phyloP scores from a whole-genome alignment of 2,113 vertebrate genomes.

The Pan paniscus region DNA sequence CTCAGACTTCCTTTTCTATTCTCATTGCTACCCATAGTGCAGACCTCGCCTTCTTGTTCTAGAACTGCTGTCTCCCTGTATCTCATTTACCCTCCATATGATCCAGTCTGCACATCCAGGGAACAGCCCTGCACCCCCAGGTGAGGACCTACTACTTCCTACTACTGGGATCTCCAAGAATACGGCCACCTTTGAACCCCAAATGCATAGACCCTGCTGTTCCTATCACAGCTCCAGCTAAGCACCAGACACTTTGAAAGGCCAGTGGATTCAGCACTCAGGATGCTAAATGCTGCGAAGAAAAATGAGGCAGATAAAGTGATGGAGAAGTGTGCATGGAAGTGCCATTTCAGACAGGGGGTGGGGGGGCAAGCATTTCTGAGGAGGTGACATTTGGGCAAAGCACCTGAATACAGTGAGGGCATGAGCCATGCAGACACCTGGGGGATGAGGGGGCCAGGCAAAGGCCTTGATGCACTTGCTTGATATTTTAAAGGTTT shows the following conservation, averaged over 20 bases:
- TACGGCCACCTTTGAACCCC: background rate
- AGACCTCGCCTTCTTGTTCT: background rate
- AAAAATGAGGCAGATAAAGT: background rate
- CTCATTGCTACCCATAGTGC: fast-evolving
- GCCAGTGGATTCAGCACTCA: background rate
- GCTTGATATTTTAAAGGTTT: background rate
- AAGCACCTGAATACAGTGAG: background rate
- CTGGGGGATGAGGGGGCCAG: background rate
- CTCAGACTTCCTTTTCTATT: background rate
- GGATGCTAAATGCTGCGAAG: background rate
- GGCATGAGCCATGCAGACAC: fast-evolving
- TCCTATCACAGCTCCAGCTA: background rate
- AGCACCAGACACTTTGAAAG: background rate
- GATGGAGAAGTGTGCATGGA: background rate
- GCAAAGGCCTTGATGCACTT: background rate
- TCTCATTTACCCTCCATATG: background rate
- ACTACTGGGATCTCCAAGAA: background rate
- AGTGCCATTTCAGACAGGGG: background rate
- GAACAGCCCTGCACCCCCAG: background rate
- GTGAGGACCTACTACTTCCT: background rate
- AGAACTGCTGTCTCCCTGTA: background rate
- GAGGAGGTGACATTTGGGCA: background rate
- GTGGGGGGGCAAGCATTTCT: background rate
- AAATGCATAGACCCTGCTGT: background rate
- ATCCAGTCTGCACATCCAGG: background rate